phyloP scores from a whole-genome alignment of 2,797 vertebrate genomes.

The Nyctibius grandis region DNA sequence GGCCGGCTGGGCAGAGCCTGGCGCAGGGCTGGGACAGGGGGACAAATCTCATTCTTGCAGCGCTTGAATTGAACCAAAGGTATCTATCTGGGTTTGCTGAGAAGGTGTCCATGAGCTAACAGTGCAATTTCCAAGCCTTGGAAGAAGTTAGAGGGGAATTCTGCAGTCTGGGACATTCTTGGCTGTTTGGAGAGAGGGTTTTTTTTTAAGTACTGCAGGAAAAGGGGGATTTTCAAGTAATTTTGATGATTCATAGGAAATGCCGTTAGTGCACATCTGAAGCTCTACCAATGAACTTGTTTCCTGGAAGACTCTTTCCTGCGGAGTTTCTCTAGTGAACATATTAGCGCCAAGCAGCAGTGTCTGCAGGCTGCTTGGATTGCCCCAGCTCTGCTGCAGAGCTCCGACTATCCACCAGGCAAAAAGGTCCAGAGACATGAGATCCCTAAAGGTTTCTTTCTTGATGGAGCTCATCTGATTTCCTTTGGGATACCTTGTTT shows the following conservation, averaged over 20 bases:
- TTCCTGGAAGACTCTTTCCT: constrained; percentile 62
- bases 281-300: constrained; percentile 72
- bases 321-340: constrained; percentile 63
- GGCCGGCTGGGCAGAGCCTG: not conserved
- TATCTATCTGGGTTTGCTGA: constrained; percentile 10
- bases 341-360: constrained; percentile 78
- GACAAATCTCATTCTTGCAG: not conserved
- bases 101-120: constrained; percentile 64
- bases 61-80: not conserved
- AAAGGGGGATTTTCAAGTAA: constrained; percentile 62
- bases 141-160: constrained; percentile 73
- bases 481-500: constrained; percentile 73
- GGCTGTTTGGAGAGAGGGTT: constrained; percentile 74
- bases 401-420: constrained; percentile 81
- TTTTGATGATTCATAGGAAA: constrained; percentile 61
- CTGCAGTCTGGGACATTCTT: constrained; percentile 70
- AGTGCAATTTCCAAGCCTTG: constrained; percentile 69
- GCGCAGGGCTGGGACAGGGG: not conserved
- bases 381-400: constrained; percentile 46
- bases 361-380: constrained; percentile 69
- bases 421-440: constrained; percentile 68
- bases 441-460: constrained; percentile 62
- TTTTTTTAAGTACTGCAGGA: constrained; percentile 72
- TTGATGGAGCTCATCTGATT: constrained; percentile 81
- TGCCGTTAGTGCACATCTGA: constrained; percentile 75